Base-by-base conservation (phyloP, 2,113 vertebrate genomes). In the Amblyornis subalaris region DNA sequence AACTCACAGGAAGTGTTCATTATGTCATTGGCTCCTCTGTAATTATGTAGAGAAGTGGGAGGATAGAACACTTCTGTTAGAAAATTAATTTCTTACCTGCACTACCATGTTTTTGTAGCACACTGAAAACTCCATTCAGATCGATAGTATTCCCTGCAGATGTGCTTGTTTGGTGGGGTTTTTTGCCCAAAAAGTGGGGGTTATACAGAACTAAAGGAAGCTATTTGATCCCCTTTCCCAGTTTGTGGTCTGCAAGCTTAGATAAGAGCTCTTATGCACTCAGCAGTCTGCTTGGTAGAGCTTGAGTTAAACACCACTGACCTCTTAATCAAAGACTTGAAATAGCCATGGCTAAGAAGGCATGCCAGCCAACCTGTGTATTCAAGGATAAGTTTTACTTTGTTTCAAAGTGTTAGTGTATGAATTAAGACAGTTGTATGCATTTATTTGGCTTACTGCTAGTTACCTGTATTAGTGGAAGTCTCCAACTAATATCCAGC, bases 1-100 rank as follows among this genome's bases (percentile, higher is more conserved):
- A 36, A 64, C 9, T 54, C 25, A 9, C 0, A 0, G 14, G 20
- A n/a, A 71, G 8, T 10, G 28, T 31, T 78, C 10, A 3, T 66
- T 47, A 6, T 38, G 26, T 44, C 53, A 55, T 40, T 36, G n/a
- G 7, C 40, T 77, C 50, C 42, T 44, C 65, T 53, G 19, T 65
- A 38, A 26, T n/a, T 45, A 36, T 23, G 12, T 33, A 26, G 25
- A 47, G 28, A 88, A 60, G 26, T 20, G 42, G 33, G 33, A 66
- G 23, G 5, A 45, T 24, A 38, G 31, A 88, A 33, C 6, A 7
- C 13, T 81, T 85, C 16, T 40, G 3, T 44, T 55, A 40, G 21
- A 67, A 71, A 19, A 33, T 24, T 2, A 31, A 8, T 8, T 21
- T 64, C 14, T 58, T 61, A 35, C 6, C 3, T 47, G n/a, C 13